Percentiles rank a stretch among this genome's conserved stretches.
These are phyloP conservation scores for Pantherophis vulpinus DNA, from an alignment of 2,797 vertebrate species.

Conservation along the genomic window DNA sequence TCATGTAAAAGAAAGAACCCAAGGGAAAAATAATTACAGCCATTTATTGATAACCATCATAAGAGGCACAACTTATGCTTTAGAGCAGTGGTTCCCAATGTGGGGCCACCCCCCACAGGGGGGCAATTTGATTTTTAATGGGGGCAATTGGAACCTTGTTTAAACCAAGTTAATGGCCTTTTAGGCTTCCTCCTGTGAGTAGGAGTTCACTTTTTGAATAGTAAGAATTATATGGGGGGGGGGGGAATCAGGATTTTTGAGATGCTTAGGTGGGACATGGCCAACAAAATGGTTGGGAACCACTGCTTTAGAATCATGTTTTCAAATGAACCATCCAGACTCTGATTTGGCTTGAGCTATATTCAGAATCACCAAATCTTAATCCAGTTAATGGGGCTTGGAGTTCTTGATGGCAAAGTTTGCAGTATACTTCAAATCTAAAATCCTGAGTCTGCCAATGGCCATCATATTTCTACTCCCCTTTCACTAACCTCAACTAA, in stretches of 20 bases:
- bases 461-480: not conserved
- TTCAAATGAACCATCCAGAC: not conserved
- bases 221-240: too few species aligned
- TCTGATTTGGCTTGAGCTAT: not conserved
- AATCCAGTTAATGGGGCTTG: not conserved
- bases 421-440: not conserved
- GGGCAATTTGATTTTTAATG: too few species aligned
- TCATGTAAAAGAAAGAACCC: not conserved
- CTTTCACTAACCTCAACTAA: not conserved
- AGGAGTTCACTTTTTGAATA: too few species aligned
- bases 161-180: too few species aligned
- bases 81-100: too few species aligned
- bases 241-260: too few species aligned
- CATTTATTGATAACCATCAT: not conserved
- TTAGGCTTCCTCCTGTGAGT: too few species aligned
- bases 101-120: too few species aligned
- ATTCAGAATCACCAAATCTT: not conserved
- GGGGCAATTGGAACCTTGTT: too few species aligned
- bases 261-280: too few species aligned
- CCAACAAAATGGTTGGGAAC: too few species aligned
- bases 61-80: not conserved
- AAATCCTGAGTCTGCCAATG: not conserved
- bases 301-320: not conserved
- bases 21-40: not conserved
- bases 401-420: not conserved